Base-by-base conservation (phyloP, 2,888 invertebrate genomes). In the Agapostemon virescens region DNA sequence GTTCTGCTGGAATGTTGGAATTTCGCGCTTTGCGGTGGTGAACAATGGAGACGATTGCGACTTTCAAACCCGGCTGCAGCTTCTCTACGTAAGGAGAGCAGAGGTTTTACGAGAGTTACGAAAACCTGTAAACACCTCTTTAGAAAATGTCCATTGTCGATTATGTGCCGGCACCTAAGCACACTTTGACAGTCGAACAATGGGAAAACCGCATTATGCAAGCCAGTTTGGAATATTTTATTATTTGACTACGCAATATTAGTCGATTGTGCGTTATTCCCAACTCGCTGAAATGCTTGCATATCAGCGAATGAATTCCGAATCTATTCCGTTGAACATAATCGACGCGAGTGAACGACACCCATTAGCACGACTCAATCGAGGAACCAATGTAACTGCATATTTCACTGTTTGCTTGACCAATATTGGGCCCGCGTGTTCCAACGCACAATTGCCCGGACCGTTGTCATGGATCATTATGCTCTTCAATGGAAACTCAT, bases 241-340 rank as follows among this genome's bases (percentile, higher is more conserved):
- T 76, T 81, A 82, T 82, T 81, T 70, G 69, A 26, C 69, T 30
- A 73, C 30, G 30, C 36, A n/a, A 67, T 82, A 69, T 69, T 81
- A 69, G 69, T 67, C 42, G 55, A 58, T 33, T 69, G 33, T 30
- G 76, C 76, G 42, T 80, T 69, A 76, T 80, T 80, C 69, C 74
- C 15, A 42, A 23, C 11, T 13, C 17, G 26, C 1, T 55, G 55
- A 26, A 26, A 26, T 6, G 26, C 26, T 26, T 23, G 49, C n/a
- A n/a, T 49, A 49, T n/a, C 11, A 15, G 26, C 55, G 17, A 17
- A 55, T 55, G 55, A 55, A 55, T 55, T 55, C 26, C 55, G 55
- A 55, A 55, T 15, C 55, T 26, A 26, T 15, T 6, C 15, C 26
- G 55, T 26, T 26, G 26, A 55, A 55, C 55, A 55, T 55, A 55